Evolutionary conservation across 2,113 vertebrate genomes (phyloP).

Genomic region (Cynopterus brachyotis): DNA sequence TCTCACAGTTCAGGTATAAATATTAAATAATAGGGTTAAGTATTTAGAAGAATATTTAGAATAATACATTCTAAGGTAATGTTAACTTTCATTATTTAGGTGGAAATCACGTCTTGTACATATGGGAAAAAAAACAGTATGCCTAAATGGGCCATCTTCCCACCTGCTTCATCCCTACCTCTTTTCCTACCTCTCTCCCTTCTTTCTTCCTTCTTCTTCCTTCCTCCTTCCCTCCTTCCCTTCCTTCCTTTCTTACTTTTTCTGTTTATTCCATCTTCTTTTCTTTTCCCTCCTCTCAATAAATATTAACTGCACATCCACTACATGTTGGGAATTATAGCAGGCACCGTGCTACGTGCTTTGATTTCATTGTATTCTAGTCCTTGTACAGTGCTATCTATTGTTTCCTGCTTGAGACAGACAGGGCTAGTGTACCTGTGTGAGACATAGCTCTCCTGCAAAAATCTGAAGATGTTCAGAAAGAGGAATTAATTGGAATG

Average conservation of each 20-base stretch:
- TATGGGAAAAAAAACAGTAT: background rate
- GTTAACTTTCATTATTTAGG: background rate
- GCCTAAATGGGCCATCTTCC: background rate
- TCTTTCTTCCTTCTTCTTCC: background rate
- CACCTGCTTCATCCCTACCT: rapidly evolving
- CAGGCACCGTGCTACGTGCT: background rate
- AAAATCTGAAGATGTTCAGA: background rate
- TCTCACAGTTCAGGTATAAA: background rate
- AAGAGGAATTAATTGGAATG: background rate
- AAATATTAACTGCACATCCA: background rate
- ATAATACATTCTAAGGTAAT: background rate
- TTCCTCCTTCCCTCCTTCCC: rapidly evolving
- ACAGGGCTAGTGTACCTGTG: background rate
- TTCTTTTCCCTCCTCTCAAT: no score
- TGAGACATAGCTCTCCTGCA: background rate
- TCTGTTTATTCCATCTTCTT: background rate
- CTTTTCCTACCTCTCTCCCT: rapidly evolving
- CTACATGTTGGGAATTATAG: background rate
- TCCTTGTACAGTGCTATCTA: background rate
- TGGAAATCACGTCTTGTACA: background rate
- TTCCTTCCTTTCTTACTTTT: rapidly evolving
- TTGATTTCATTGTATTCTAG: background rate
- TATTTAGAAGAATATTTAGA: background rate
- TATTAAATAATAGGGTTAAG: background rate
- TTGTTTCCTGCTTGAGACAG: background rate